Percentiles rank a stretch among this genome's conserved stretches.
phyloP scores from a whole-genome alignment of 2,888 invertebrate genomes.

The Amitus sp. region DNA sequence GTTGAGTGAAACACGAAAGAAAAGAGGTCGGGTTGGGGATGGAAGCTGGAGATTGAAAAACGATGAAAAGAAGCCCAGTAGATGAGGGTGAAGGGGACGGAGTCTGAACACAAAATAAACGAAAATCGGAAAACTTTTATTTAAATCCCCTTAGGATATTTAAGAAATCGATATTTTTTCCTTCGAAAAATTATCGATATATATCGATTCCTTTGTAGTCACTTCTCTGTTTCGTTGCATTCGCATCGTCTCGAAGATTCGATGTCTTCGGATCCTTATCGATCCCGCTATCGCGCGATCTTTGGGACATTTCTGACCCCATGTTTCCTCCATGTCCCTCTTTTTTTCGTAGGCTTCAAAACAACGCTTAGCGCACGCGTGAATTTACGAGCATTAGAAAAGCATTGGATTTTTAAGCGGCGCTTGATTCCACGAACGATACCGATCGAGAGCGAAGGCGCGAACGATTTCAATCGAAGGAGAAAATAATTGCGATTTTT shows the following conservation, averaged over 20 bases:
- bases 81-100: no score
- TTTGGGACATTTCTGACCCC: slow-evolving; percentile 28
- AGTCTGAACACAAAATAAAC: no score
- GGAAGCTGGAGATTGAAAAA: no score
- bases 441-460: background rate
- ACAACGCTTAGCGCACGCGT: slow-evolving; percentile 14
- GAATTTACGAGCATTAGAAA: background rate
- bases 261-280: slow-evolving; percentile 17
- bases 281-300: slow-evolving; percentile 41
- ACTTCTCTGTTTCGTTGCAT: no score
- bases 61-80: no score
- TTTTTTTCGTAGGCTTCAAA: slow-evolving; percentile 32
- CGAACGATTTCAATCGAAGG: background rate
- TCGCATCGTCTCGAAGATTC: slow-evolving; percentile 4
- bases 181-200: no score
- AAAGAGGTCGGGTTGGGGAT: no score
- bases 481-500: background rate
- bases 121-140: no score
- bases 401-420: background rate
- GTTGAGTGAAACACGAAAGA: no score
- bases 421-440: background rate
- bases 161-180: no score
- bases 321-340: slow-evolving; percentile 31
- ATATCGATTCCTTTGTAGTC: no score
- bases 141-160: no score